Percentiles rank a stretch among this genome's conserved stretches.
These are phyloP conservation scores for Tenthredo notha DNA, from an alignment of 2,888 invertebrate genomes.

Conservation along the genomic window DNA sequence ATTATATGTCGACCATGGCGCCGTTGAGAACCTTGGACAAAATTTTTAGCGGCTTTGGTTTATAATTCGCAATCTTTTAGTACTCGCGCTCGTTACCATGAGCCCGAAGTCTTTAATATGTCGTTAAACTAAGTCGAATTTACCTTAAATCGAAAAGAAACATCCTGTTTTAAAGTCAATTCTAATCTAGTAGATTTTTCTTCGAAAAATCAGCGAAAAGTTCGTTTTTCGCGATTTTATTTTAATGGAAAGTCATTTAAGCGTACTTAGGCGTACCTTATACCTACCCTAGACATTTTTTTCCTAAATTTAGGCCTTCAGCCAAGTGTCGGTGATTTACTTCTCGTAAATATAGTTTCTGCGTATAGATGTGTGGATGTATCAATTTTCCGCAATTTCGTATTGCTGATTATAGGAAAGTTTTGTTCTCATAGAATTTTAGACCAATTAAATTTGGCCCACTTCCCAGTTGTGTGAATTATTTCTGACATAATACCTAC, in stretches of 20 bases:
- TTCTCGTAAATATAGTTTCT: too few species aligned
- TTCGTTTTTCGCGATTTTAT: too few species aligned
- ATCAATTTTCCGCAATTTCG: background rate
- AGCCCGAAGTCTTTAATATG: background rate
- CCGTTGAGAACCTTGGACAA: background rate
- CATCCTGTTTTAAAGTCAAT: background rate
- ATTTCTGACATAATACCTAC: background rate
- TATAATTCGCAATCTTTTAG: background rate
- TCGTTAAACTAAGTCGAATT: background rate
- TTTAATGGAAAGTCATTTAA: too few species aligned
- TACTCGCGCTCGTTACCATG: background rate
- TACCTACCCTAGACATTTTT: too few species aligned
- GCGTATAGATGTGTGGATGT: too few species aligned
- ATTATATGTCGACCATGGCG: background rate
- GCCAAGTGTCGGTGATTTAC: too few species aligned
- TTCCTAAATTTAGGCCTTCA: too few species aligned
- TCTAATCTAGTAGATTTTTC: background rate
- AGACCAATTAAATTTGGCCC: conserved; percentile 7
- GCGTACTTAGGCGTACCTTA: too few species aligned
- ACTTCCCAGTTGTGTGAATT: background rate
- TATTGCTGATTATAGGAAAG: background rate
- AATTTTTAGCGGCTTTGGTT: conserved; percentile 4
- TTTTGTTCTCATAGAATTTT: background rate
- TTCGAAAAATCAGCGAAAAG: too few species aligned
- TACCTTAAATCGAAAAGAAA: background rate